Conservation (phyloP, 2,888 invertebrate species). For the Saturnia japonica region DNA sequence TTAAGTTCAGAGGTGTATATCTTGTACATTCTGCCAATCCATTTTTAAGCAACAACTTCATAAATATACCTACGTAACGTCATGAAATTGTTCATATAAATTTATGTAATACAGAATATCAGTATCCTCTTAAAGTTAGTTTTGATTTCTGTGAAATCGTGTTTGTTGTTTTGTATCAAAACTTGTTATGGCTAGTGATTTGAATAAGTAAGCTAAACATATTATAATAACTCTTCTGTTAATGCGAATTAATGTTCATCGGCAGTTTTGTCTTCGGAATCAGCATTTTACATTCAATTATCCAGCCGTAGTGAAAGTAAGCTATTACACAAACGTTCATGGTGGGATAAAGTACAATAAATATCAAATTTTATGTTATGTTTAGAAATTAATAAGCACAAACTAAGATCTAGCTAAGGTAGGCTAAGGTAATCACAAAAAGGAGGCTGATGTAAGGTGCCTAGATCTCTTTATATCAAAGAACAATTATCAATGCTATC, state of each 20-base stretch:
- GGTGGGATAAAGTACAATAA: background rate
- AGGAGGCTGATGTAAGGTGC: conserved; percentile 21
- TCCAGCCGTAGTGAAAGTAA: background rate
- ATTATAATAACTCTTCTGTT: background rate
- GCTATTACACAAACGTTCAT: background rate
- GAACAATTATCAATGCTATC: background rate
- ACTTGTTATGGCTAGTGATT: conserved; percentile 56
- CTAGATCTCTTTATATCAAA: conserved; percentile 19
- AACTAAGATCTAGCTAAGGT: background rate
- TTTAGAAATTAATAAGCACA: background rate
- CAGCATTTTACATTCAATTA: background rate
- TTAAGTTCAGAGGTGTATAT: too few relatives aligned
- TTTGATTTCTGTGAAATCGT: conserved; percentile 69
- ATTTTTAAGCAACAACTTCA: background rate
- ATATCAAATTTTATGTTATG: background rate
- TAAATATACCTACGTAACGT: background rate
- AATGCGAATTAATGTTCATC: background rate
- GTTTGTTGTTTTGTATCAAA: conserved; percentile 72
- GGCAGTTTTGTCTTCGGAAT: too few relatives aligned
- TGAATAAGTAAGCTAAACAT: conserved; percentile 10
- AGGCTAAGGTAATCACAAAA: conserved; percentile 31
- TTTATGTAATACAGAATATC: background rate
- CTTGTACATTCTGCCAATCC: too few relatives aligned
- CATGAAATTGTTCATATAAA: background rate
- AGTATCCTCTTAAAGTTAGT: background rate